Base-by-base conservation (phyloP, 2,113 vertebrate species). In the Camarhynchus parvulus region DNA sequence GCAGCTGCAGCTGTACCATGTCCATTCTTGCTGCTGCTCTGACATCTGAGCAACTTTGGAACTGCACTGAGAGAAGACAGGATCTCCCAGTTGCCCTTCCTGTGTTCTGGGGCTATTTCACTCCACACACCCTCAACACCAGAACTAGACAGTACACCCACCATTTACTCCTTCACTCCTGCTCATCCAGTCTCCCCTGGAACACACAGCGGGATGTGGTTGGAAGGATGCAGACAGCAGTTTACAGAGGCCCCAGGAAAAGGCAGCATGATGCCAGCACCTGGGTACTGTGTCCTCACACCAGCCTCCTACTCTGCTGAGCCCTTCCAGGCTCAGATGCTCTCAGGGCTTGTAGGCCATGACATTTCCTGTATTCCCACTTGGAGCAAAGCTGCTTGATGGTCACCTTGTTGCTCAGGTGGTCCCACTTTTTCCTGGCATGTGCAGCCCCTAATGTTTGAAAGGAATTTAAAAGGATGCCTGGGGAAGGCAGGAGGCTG, bases 391-490 rank as follows among this genome's bases (percentile, higher is more conserved):
- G 70, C 74, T 92, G 49, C 55, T 61, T 85, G 23, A 30, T 37
- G 15, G 21, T n/a, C 31, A 75, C n/a, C 35, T n/a, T 28, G 28
- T 42, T 88, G 28, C 49, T 84, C 14, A 41, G 24, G 31, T 37
- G 22, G 5, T 58, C 50, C 35, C 1, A 6, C 20, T 27, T 78
- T 30, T 39, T 55, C 6, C 39, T 66, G 53, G 28, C 28, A 28
- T 0, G 0, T 44, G 31, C n/a, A 66, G 37, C 5, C 30, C 37
- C 15, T 33, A 39, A 44, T 0, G 0, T 64, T 56, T 62, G 61
- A 62, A 58, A 30, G n/a, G 24, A 44, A 35, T 74, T 56, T 25
- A 30, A 39, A 30, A 78, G 16, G 11, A 30, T 11, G 4, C 5
- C 63, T 46, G 42, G 25, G 37, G 10, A 67, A 79, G 21, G 42